Conservation (phyloP, 2,113 vertebrate species). For the Gorsachius goisagi region DNA sequence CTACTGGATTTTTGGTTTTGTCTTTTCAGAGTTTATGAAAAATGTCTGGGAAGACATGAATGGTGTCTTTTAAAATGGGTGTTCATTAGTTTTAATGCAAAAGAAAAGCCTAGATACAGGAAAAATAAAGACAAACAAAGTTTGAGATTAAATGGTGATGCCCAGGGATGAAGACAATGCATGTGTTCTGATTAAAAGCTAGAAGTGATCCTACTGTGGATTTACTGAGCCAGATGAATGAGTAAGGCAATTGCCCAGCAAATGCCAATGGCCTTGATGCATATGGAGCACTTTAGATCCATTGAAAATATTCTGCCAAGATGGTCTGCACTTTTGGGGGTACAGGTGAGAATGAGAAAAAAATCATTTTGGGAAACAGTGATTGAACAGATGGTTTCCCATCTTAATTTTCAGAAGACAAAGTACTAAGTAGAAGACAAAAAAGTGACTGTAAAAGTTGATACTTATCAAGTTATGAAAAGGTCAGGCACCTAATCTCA, state of each 20-base stretch:
- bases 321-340: background rate
- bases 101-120: background rate
- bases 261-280: background rate
- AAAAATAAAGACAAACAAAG: background rate
- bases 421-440: background rate
- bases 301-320: background rate
- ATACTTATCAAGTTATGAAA: background rate
- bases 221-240: background rate
- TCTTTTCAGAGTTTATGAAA: background rate
- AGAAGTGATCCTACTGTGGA: background rate
- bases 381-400: background rate
- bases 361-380: accelerated
- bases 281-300: background rate
- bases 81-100: background rate
- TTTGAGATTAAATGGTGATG: background rate
- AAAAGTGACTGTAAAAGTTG: background rate
- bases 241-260: background rate
- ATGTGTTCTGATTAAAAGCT: background rate
- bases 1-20: background rate
- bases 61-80: background rate
- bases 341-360: background rate
- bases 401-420: background rate
- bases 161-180: background rate
- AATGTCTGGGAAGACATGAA: background rate
- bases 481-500: background rate